Base-by-base conservation (phyloP, 2,888 invertebrate genomes). In the Eupithecia tripunctaria region DNA sequence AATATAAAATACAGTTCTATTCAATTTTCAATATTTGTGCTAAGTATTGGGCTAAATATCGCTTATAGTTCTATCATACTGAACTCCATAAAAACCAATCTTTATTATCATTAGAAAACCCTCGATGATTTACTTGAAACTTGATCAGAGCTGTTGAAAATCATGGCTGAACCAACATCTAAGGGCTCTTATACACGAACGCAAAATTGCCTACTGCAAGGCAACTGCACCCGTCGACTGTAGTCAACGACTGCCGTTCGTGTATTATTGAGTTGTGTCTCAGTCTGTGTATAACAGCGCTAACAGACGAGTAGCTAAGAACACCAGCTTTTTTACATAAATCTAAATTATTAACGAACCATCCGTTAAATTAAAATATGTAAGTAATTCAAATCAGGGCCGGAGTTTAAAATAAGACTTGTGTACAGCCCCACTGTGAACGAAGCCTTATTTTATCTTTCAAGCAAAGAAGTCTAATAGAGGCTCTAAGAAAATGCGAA, bases 1-100 rank as follows among this genome's bases (percentile, higher is more conserved):
- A 59, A 56, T 38, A 21, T 66, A 67, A 68, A 43, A 64, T 71
- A 63, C 67, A n/a, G 47, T 27, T 67, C 18, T 18, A n/a, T 7
- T 60, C 21, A 25, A 5, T 25, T 12, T 56, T 56, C 56, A 27
- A 29, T 18, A 18, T 60, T 29, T 60, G 18, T 18, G 8, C 29
- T 51, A 21, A 51, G 21, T 51, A 51, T 51, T 51, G 10, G 21
- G 51, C 12, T 12, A 10, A 51, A 51, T 47, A 47, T 47, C n/a
- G 47, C n/a, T n/a, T 47, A 43, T 47, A 47, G n/a, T 47, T 47
- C 2, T 47, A 1, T n/a, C n/a, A n/a, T n/a, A 47, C 47, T n/a
- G 7, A 18, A 47, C n/a, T n/a, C 47, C 2, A 8, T n/a, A 18
- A 41, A 10, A 41, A 15, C 41, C 41, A 14, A 15, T 41, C 18